Base-by-base conservation (phyloP, 2,888 invertebrate genomes). In the Altica lythri region DNA sequence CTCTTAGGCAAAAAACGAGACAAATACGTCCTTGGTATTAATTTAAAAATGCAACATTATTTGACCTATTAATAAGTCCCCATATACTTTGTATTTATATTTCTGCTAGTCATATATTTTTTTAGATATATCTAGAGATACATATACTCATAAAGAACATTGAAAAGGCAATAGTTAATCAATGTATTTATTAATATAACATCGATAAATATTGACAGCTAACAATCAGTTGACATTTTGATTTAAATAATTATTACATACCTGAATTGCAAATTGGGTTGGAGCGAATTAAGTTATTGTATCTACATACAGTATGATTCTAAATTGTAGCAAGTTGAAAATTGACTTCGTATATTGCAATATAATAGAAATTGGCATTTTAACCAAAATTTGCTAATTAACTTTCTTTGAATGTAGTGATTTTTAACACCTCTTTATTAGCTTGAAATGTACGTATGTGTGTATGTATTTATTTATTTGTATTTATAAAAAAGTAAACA, bases 161-260 rank as follows among this genome's bases (percentile, higher is more conserved):
- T 44, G 44, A 25, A 44, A 44, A 44, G 44, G 44, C 12, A 30
- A 43, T 18, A 18, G 16, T 44, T 44, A 44, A 44, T 44, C 44
- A 44, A 44, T 14, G 10, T 18, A 44, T 38, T 35, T 30, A 30
- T 30, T 44, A 44, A 18, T 44, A 43, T 43, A 27, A 10, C 16
- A 32, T 44, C 30, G 27, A 44, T 44, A 44, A 30, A 44, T 44
- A 44, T 44, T 44, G 44, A 44, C 44, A 44, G 44, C 18, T 17
- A 17, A 44, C 44, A 44, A 44, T 44, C 44, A 32, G 16, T 44
- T 44, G 44, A 44, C 44, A 44, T 44, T 44, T 30, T 13, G 17
- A 29, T 44, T 32, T 44, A 32, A 44, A 29, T 32, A 17, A 44
- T 44, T n/a, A n/a, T n/a, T 44, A 44, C 30, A n/a, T 8, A 17